phyloP scores from a whole-genome alignment of 2,797 vertebrate species.

The Petrocephalus sullivani region DNA sequence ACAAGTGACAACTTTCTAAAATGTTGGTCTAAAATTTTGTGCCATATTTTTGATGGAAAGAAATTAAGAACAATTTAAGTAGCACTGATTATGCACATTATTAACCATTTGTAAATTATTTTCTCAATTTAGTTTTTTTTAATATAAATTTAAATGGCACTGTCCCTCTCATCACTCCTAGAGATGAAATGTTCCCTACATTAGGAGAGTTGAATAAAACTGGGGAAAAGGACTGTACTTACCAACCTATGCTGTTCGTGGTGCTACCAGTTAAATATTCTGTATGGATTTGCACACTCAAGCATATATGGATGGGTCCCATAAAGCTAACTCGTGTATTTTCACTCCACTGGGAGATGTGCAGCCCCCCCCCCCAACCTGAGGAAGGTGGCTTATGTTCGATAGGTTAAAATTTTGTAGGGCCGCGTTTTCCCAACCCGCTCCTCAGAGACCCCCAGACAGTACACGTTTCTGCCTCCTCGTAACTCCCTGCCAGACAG shows the following conservation, averaged over 20 bases:
- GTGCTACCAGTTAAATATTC: background rate
- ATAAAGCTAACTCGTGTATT: background rate
- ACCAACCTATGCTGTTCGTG: background rate
- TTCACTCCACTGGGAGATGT: background rate
- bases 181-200: background rate
- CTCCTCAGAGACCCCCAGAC: background rate
- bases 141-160: slow-evolving; percentile 12
- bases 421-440: background rate
- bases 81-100: slow-evolving; percentile 14
- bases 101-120: slow-evolving; percentile 16
- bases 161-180: background rate
- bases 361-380: background rate
- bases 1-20: background rate
- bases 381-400: background rate
- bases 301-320: background rate
- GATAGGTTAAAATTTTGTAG: background rate
- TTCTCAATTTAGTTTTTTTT: background rate
- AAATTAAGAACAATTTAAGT: background rate
- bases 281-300: background rate
- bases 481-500: too few species aligned
- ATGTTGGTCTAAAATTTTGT: background rate
- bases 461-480: background rate
- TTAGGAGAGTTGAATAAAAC: background rate
- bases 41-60: background rate
- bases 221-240: background rate